A percentile compares a stretch with the other conserved stretches of the same genome.
Conservation (phyloP, 1,140 invertebrate species). For the Drosophila hydei region DNA sequence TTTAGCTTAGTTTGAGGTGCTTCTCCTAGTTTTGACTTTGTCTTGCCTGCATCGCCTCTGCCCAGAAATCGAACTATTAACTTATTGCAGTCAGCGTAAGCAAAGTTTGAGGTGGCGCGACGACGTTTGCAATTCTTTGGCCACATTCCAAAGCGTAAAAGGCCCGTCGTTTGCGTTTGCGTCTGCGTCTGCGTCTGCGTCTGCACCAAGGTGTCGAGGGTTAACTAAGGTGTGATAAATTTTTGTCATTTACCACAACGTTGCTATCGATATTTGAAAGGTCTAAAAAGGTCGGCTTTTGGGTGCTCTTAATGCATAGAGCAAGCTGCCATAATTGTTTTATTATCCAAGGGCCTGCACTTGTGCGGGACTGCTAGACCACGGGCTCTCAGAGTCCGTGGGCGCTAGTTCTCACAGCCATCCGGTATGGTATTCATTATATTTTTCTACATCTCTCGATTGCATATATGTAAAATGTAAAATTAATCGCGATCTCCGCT, state of each 20-base stretch:
- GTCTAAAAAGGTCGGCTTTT: slow-evolving; percentile 36
- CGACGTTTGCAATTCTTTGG: slow-evolving; percentile 58
- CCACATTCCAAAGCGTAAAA: slow-evolving; percentile 65
- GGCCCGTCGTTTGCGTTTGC: slow-evolving; percentile 29
- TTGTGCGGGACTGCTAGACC: background rate
- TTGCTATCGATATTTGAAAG: slow-evolving; percentile 71
- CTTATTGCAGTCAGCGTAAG: slow-evolving; percentile 78
- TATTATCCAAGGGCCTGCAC: slow-evolving; percentile 47
- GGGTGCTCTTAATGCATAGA: slow-evolving; percentile 37
- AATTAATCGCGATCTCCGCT: slow-evolving; percentile 33
- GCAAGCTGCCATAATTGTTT: slow-evolving; percentile 72
- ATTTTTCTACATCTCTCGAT: no score
- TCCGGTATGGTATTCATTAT: no score
- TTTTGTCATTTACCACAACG: slow-evolving; percentile 52
- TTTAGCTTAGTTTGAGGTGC: slow-evolving; percentile 56
- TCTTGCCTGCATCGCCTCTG: slow-evolving; percentile 32
- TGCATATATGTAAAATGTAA: slow-evolving; percentile 1
- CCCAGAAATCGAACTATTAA: slow-evolving; percentile 78
- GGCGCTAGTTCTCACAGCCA: slow-evolving; percentile 43
- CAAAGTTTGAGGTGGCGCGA: slow-evolving; percentile 34
- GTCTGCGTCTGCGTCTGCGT: slow-evolving; percentile 15
- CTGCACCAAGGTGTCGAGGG: slow-evolving; percentile 70
- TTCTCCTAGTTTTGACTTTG: slow-evolving; percentile 61
- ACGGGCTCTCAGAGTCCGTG: no score
- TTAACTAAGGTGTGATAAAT: slow-evolving; percentile 83